Base-by-base conservation (phyloP, 2,797 vertebrate genomes). In the Cuniculus paca region DNA sequence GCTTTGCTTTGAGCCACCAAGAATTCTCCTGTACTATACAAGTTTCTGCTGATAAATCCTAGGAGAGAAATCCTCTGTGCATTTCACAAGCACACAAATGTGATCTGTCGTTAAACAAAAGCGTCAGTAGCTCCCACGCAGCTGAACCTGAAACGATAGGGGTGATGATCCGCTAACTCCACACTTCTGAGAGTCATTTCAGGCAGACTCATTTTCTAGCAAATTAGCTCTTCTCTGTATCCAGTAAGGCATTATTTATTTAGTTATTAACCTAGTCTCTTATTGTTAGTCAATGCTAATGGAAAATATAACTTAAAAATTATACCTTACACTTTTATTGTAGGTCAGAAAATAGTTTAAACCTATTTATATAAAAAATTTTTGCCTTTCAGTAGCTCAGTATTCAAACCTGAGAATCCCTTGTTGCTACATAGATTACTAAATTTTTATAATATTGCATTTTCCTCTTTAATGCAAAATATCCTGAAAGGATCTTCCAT, bases 401-500 rank as follows among this genome's bases (percentile, higher is more conserved):
- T 50, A 74, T 89, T 80, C 85, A 90, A 77, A 72, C 77, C 20
- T 68, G 45, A 61, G 74, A 93, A 88, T 58, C 85, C 84, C 34
- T 90, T 50, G 68, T 86, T 90, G 81, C 91, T 83, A 7, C 52
- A 24, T 10, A 79, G 85, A 85, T 93, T 75, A 20, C n/a, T 54
- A 68, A 68, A 56, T 91, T 93, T 96, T 95, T 89, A 72, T 77
- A 82, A 74, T 50, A 52, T 79, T 94, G 72, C 54, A 61, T 85
- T 92, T 72, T 60, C 78, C 68, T 88, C 86, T 93, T 78, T 70
- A 83, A 86, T 90, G 58, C 86, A 92, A 88, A 97, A 56, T 88
- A 26, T 77, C 74, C 94, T 81, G 6, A 87, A 95, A 95, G 95
- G 97, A 93, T 94, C 36, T 94, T 70, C 93, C 58, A 42, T 61